Percentiles rank a stretch among this genome's conserved stretches.
Conservation (phyloP, 2,113 vertebrate species). For the Rousettus leschenaultii region DNA sequence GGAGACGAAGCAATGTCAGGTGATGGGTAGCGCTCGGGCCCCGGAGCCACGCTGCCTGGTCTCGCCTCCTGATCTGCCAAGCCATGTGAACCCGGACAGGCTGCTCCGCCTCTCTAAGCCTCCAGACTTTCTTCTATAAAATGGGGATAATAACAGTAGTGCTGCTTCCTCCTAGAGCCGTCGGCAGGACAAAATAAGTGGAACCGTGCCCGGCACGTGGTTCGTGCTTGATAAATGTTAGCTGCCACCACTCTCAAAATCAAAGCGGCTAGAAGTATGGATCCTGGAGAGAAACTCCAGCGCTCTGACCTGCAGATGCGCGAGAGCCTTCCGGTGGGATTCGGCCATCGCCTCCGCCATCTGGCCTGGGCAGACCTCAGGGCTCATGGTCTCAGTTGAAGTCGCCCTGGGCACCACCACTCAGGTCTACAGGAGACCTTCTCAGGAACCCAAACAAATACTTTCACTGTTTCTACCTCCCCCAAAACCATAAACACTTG, state of each 20-base stretch:
- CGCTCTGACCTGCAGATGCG: background rate
- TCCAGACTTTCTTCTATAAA: conserved; percentile 14
- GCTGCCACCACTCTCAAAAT: background rate
- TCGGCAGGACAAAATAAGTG: background rate
- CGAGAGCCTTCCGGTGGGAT: background rate
- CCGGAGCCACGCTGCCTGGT: background rate
- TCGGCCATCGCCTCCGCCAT: background rate
- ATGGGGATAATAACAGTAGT: background rate
- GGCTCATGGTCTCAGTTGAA: background rate
- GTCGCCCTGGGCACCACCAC: background rate
- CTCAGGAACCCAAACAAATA: background rate
- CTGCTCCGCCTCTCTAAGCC: background rate
- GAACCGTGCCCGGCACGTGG: background rate
- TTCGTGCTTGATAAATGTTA: background rate
- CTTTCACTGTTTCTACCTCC: background rate
- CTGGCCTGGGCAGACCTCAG: background rate
- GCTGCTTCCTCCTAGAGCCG: background rate
- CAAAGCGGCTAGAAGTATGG: background rate
- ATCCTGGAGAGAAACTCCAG: background rate
- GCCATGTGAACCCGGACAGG: background rate
- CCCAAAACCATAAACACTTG: background rate
- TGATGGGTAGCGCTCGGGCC: background rate
- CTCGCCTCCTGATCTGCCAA: background rate
- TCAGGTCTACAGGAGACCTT: background rate
- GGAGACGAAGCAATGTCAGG: background rate